A percentile compares a stretch with the other conserved stretches of the same genome.
Conservation (phyloP, 1,140 invertebrate genomes). For the Sitodiplosis mosellana region DNA sequence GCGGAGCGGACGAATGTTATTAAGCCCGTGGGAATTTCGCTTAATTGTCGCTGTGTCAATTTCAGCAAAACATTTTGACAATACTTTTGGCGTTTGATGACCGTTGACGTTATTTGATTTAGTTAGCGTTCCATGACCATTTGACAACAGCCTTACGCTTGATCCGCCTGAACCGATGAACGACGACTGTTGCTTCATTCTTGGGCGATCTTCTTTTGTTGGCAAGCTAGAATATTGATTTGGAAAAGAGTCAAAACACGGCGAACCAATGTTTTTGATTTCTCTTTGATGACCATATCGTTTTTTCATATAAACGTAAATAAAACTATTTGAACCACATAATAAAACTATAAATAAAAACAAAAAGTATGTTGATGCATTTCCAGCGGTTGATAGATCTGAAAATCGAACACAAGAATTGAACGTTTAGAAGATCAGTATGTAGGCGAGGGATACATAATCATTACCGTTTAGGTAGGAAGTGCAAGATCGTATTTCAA, state of each 20-base stretch:
- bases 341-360: constrained; percentile 24
- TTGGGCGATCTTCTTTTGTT: constrained; percentile 41
- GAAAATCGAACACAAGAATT: background rate
- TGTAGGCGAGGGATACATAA: background rate
- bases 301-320: constrained; percentile 26
- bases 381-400: background rate
- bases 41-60: constrained; percentile 63
- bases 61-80: constrained; percentile 35
- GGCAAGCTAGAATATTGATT: constrained; percentile 70
- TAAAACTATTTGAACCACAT: constrained; percentile 25
- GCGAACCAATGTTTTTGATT: constrained; percentile 26
- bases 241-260: constrained; percentile 63
- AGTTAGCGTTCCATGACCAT: constrained; percentile 36
- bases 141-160: constrained; percentile 23
- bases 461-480: constrained; percentile 1
- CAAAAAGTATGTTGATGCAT: constrained; percentile 11
- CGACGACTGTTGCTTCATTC: constrained; percentile 34
- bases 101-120: constrained; percentile 35
- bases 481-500: constrained; percentile 44
- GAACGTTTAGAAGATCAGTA: background rate
- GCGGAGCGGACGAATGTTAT: constrained; percentile 18
- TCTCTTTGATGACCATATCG: constrained; percentile 33
- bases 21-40: constrained; percentile 46
- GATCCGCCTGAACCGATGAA: constrained; percentile 28
- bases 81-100: constrained; percentile 43